Evolutionary conservation across 2,888 invertebrate species (phyloP).

Genomic region (Lasioglossum figueresi): DNA sequence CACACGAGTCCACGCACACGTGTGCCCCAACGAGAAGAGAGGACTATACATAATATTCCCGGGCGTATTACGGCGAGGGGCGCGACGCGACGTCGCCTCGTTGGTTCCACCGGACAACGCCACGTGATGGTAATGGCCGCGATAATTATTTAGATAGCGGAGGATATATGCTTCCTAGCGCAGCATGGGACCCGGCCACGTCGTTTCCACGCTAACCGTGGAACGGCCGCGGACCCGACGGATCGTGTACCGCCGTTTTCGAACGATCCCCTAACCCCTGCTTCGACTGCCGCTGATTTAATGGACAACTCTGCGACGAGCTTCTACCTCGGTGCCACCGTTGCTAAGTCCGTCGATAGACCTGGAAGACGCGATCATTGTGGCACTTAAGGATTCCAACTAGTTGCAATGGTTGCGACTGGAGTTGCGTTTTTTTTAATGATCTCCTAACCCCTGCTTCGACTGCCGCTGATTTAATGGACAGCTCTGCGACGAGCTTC

Average conservation of each 20-base stretch:
- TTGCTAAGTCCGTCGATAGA: background rate
- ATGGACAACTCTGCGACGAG: background rate
- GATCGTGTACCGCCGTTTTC: slow-evolving; percentile 33
- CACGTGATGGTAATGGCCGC: slow-evolving; percentile 81
- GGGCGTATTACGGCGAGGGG: slow-evolving; percentile 70
- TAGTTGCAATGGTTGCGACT: background rate
- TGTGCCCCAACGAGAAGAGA: slow-evolving; percentile 13
- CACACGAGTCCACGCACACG: slow-evolving; percentile 38
- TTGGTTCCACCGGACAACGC: slow-evolving; percentile 79
- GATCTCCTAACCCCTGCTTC: slow-evolving; percentile 28
- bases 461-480: background rate
- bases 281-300: slow-evolving; percentile 7
- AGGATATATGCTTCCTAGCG: slow-evolving; percentile 81
- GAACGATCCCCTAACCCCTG: slow-evolving; percentile 28
- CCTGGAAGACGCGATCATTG: background rate
- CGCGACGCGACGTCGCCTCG: slow-evolving; percentile 72
- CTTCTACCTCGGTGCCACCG: background rate
- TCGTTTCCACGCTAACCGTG: slow-evolving; percentile 73
- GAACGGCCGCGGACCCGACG: slow-evolving; percentile 59
- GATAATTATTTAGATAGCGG: slow-evolving; percentile 82
- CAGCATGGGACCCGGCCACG: slow-evolving; percentile 79
- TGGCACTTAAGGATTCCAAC: background rate
- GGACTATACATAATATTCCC: slow-evolving; percentile 74
- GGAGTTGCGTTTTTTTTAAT: background rate
- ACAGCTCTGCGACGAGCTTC: background rate